These are phyloP conservation scores for Oscheius myriophilus DNA, from an alignment of 2,888 invertebrate genomes.

Conservation along the genomic window DNA sequence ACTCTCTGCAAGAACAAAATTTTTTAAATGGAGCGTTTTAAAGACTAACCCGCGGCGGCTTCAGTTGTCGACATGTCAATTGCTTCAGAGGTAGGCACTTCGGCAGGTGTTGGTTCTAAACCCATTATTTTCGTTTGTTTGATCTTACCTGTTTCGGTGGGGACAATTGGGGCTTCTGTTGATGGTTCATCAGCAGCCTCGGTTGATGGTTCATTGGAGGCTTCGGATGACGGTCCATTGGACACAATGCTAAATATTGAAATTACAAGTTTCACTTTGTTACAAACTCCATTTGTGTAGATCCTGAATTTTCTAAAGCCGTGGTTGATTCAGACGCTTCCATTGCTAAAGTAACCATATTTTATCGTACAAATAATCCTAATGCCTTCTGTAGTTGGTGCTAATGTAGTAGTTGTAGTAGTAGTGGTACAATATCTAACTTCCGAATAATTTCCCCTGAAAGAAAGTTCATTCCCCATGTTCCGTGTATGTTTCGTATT, in stretches of 20 bases:
- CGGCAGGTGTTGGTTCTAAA: too few relatives aligned
- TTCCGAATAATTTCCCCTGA: slow-evolving; percentile 28
- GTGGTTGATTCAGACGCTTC: slow-evolving; percentile 11
- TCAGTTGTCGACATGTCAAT: too few relatives aligned
- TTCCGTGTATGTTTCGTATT: neutral
- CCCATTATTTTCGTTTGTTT: neutral
- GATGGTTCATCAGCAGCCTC: too few relatives aligned
- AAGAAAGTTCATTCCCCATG: neutral
- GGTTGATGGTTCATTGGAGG: too few relatives aligned
- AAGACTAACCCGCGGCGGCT: too few relatives aligned
- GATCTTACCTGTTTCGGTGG: neutral
- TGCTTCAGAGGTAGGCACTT: neutral
- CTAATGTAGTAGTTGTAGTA: slow-evolving; percentile 5
- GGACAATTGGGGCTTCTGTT: too few relatives aligned
- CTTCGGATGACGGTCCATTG: too few relatives aligned
- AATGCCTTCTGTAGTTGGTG: neutral
- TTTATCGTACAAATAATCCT: neutral
- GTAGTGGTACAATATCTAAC: slow-evolving; percentile 9
- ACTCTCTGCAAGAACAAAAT: too few relatives aligned
- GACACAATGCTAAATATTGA: too few relatives aligned
- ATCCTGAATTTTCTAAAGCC: neutral
- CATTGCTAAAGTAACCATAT: slow-evolving; percentile 5
- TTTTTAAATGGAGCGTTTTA: too few relatives aligned
- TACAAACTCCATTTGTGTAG: neutral
- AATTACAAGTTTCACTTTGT: too few relatives aligned